Percentiles rank a stretch among this genome's conserved stretches.
Conservation (phyloP, 2,113 vertebrate genomes). For the Microtus richardsoni region DNA sequence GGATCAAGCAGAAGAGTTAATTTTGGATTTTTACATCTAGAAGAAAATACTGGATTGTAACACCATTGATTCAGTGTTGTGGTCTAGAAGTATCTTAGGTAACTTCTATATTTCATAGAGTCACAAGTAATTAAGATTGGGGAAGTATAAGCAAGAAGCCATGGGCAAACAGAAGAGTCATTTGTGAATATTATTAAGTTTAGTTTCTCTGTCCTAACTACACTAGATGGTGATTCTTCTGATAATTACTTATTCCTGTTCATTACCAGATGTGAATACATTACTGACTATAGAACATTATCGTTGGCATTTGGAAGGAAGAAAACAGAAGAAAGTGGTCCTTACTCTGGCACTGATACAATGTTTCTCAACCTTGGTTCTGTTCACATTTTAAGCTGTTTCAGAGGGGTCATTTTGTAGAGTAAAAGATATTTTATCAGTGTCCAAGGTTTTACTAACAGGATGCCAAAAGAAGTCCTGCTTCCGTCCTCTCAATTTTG, state of each 20-base stretch:
- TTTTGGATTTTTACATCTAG: background rate
- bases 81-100: background rate
- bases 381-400: background rate
- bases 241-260: background rate
- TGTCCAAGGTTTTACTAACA: background rate
- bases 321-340: background rate
- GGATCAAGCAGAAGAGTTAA: background rate
- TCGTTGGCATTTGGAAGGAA: background rate
- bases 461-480: background rate
- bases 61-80: background rate
- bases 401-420: background rate
- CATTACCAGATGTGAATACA: background rate
- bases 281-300: background rate
- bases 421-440: background rate
- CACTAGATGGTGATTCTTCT: background rate
- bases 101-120: background rate
- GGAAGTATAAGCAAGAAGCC: background rate
- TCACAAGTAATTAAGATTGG: background rate
- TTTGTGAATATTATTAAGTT: background rate
- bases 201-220: background rate
- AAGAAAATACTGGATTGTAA: background rate
- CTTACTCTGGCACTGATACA: background rate
- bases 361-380: background rate
- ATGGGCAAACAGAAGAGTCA: background rate
- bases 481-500: background rate